Evolutionary conservation across 2,888 invertebrate genomes (phyloP), one percentile per base, ranked within the genome.

Genomic region (Lutraria lutraria): DNA sequence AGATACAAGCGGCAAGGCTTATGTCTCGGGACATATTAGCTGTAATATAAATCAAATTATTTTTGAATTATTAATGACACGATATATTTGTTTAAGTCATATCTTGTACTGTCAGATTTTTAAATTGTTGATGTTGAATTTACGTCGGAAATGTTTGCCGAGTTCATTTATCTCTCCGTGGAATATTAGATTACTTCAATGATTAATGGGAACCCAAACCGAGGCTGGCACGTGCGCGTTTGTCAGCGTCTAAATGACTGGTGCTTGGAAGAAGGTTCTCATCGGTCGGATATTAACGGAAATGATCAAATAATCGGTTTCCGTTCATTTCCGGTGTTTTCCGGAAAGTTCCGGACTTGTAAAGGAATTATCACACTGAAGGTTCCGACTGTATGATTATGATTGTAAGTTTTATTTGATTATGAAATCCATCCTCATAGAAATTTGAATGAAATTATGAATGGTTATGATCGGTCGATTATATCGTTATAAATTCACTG

Each of bases 151-250:
- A 87, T 85, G 81, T 84, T 81, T 81, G 81, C 80, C 72, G 53
- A 29, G 85, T 81, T 82, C 89, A 89, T 89, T 89, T 81, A 89
- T 89, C 89, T 89, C 87, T 54, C 85, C n/a, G 89, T 87, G 76
- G 76, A 87, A 79, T 87, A 89, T 89, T 89, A 89, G 87, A 89
- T 89, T 89, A 89, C 89, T 52, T 16, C 21, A 43, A 86, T 89
- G 89, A 89, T 89, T 76, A 79, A 89, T 87, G 84, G 52, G 56
- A 54, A 52, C 52, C 13, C 68, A 53, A 83, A 89, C 80, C 81
- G 80, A 86, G 79, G 82, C 52, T 79, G 89, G 89, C 89, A 83
- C 89, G 88, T 88, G 88, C 86, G 76, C 56, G 83, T 89, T 52
- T 76, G 82, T 83, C 63, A 89, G 76, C 86, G 79, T 79, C 84